phyloP scores from a whole-genome alignment of 2,888 invertebrate species.

The Dicyrtomina minuta region DNA sequence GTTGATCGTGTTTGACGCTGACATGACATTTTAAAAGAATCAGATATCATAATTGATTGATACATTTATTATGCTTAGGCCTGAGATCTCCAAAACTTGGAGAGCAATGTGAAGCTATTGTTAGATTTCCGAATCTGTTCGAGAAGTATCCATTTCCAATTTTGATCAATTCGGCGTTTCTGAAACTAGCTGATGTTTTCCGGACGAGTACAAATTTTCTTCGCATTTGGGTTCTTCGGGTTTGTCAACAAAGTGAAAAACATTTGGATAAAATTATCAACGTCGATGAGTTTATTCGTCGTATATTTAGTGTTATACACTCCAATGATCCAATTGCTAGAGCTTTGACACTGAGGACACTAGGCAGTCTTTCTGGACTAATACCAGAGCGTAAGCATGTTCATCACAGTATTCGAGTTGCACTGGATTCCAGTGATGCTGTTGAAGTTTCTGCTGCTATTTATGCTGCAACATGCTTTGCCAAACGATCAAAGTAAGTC shows the following conservation, averaged over 20 bases:
- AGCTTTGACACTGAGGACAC: conserved; percentile 81
- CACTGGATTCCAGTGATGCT: conserved; percentile 89
- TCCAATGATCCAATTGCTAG: conserved; percentile 96
- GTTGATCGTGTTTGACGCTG: too few species aligned
- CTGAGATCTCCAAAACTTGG: conserved; percentile 86
- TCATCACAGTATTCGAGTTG: conserved; percentile 88
- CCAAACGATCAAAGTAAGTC: conserved; percentile 90
- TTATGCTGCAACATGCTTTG: conserved; percentile 91
- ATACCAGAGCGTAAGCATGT: conserved; percentile 92
- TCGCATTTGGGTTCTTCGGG: conserved; percentile 85
- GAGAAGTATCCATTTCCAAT: conserved; percentile 98
- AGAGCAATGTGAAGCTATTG: conserved; percentile 96
- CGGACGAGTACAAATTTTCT: conserved; percentile 85
- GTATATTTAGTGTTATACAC: conserved; percentile 91
- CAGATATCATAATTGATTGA: background rate
- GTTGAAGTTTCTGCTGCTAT: conserved; percentile 96
- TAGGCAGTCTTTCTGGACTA: conserved; percentile 89
- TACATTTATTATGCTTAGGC: conserved; percentile 67
- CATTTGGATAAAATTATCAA: conserved; percentile 94
- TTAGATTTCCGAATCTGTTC: conserved; percentile 88
- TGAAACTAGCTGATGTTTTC: conserved; percentile 94
- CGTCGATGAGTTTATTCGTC: conserved; percentile 86
- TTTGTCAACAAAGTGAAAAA: conserved; percentile 93
- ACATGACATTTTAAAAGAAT: too few species aligned
- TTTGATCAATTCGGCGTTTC: conserved; percentile 90